Evolutionary conservation across 2,797 vertebrate genomes (phyloP).

Genomic region (Melanotaenia nigrans): DNA sequence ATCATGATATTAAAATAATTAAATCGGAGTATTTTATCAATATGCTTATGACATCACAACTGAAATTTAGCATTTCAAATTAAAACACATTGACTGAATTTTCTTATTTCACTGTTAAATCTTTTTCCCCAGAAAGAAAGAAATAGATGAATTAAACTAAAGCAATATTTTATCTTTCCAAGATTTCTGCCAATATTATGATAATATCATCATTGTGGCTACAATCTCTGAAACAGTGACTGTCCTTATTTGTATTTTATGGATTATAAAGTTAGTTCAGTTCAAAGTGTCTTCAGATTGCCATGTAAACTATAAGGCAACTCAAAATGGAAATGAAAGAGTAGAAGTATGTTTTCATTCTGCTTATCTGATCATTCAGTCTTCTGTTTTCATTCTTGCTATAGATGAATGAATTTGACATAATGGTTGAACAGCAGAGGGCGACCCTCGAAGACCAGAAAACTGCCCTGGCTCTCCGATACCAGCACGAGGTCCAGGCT

Average conservation of each 20-base stretch:
- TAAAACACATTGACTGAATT: too few species aligned
- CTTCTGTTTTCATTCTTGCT: background rate
- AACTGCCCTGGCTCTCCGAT: conserved; percentile 71
- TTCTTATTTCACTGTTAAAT: too few species aligned
- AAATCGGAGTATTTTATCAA: too few species aligned
- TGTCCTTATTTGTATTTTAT: background rate
- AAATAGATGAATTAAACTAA: too few species aligned
- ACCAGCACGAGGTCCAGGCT: conserved; percentile 74
- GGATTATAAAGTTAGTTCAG: background rate
- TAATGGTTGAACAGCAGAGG: conserved; percentile 81
- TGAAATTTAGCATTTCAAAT: too few species aligned
- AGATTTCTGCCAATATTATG: background rate
- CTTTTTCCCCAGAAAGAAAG: too few species aligned
- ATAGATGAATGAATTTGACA: conserved; percentile 79
- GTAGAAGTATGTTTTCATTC: background rate
- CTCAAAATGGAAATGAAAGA: too few species aligned
- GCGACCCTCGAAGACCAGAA: conserved; percentile 81
- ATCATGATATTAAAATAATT: too few species aligned
- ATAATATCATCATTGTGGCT: background rate
- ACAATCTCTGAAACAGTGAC: background rate
- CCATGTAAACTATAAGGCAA: background rate
- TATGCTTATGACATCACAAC: too few species aligned
- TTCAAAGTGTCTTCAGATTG: background rate
- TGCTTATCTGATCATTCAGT: background rate
- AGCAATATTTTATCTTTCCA: too few species aligned